Base-by-base conservation (phyloP, 2,888 invertebrate genomes). In the Pardosa pseudoannulata region DNA sequence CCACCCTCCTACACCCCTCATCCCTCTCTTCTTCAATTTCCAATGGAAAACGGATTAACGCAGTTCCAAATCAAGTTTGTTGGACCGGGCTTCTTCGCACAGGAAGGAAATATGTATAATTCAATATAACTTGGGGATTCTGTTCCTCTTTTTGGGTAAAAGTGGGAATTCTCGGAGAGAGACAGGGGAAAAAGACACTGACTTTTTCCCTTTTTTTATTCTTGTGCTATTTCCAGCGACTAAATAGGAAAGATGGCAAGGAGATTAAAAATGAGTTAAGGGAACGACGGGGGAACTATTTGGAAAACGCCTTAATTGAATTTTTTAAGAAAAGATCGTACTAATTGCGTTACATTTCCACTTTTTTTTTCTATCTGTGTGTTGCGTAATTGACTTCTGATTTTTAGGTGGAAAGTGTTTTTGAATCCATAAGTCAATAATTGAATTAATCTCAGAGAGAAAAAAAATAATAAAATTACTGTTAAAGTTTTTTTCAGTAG, bases 21-120 rank as follows among this genome's bases (percentile, higher is more conserved):
- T 11, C 46, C n/a, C 16, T 46, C 65, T 39, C 36, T n/a, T 19
- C 27, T 28, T 64, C 46, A 72, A 72, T 76, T 46, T 72, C 73
- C 80, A 73, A 73, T 67, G 73, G 65, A 80, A 80, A 80, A 50
- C 73, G 80, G 80, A 80, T 80, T 80, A 80, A 41, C 46, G 50
- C 67, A n/a, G 50, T n/a, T 23, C 27, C 28, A 67, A 80, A 80
- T 73, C 73, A 32, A 36, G 67, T 67, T 80, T 73, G 72, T 28
- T n/a, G 6, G 65, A n/a, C 19, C 46, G 28, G 65, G n/a, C n/a
- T n/a, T n/a, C 67, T 65, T 68, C 72, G 16, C 23, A 56, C 19
- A 23, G 56, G 32, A 29, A 31, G 70, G 73, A 80, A 73, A 78
- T 78, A 70, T 50, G 73, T 50, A 80, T 80, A 80, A 80, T 80